Evolutionary conservation across 2,888 invertebrate genomes (phyloP).

Genomic region (Euplagia quadripunctaria): DNA sequence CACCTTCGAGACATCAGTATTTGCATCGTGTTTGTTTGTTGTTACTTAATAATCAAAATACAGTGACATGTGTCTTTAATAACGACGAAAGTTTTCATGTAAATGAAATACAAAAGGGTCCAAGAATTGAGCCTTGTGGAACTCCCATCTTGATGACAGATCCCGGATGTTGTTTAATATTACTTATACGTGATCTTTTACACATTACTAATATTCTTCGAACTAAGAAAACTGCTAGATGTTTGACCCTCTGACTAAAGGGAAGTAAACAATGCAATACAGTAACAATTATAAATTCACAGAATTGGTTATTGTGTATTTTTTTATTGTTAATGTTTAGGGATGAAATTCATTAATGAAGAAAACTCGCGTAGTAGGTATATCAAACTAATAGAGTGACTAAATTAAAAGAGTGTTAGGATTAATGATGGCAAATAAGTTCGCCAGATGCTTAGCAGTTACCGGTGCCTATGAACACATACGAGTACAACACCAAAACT

Average conservation of each 20-base stretch:
- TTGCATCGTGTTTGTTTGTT: not conserved
- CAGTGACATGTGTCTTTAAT: not conserved
- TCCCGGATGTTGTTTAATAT: not conserved
- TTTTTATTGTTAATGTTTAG: not conserved
- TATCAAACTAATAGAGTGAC: too few relatives aligned
- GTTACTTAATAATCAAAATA: not conserved
- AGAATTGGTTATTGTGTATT: conserved; percentile 2
- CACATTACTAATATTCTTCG: too few relatives aligned
- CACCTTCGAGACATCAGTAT: not conserved
- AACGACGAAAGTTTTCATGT: not conserved
- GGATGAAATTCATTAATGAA: not conserved
- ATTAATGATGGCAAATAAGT: too few relatives aligned
- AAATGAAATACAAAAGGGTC: not conserved
- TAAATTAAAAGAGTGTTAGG: too few relatives aligned
- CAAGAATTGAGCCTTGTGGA: not conserved
- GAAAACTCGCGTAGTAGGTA: too few relatives aligned
- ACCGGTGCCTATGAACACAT: too few relatives aligned
- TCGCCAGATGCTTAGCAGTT: too few relatives aligned
- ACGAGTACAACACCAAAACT: too few relatives aligned
- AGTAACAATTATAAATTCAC: not conserved
- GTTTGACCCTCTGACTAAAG: not conserved
- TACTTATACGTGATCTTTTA: not conserved
- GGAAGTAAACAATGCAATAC: not conserved
- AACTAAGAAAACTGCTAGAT: not conserved
- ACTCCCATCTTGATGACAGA: not conserved